Conservation (phyloP, 2,113 vertebrate genomes). For the Vimba vimba region DNA sequence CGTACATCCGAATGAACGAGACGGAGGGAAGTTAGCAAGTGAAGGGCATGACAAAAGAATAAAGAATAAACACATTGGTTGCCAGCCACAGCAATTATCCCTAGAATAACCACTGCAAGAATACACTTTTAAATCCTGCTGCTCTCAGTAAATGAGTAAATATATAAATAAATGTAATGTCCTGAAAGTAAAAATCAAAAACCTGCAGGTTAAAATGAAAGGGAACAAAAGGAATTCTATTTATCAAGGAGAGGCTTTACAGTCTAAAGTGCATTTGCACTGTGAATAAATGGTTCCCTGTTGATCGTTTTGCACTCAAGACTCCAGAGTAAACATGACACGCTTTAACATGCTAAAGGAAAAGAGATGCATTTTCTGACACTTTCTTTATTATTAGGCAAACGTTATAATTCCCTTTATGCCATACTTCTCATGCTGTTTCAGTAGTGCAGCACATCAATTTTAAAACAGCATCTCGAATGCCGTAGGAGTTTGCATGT, state of each 20-base stretch:
- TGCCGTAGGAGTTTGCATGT: background rate
- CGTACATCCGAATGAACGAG: too few relatives aligned
- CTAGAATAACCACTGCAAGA: background rate
- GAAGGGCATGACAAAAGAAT: too few relatives aligned
- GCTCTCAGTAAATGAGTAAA: background rate
- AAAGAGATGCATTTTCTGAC: conserved; percentile 3
- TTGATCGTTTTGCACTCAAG: conserved; percentile 21
- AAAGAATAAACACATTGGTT: background rate
- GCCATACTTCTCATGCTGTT: background rate
- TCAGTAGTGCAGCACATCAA: background rate
- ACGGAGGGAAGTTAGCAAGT: too few relatives aligned
- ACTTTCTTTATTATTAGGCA: conserved; percentile 34
- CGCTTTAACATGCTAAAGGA: conserved; percentile 26
- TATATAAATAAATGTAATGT: background rate
- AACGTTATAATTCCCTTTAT: conserved; percentile 14
- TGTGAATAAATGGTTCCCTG: conserved; percentile 14
- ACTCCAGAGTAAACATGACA: conserved; percentile 9
- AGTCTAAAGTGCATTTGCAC: conserved; percentile 1
- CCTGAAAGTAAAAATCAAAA: background rate
- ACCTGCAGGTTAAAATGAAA: background rate
- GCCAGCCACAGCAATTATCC: too few relatives aligned
- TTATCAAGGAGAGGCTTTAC: conserved; percentile 16
- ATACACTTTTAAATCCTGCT: background rate
- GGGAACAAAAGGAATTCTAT: conserved; percentile 31
- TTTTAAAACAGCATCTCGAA: conserved; percentile 1